phyloP scores from a whole-genome alignment of 1,140 invertebrate genomes.

The Drosophila malerkotliana region DNA sequence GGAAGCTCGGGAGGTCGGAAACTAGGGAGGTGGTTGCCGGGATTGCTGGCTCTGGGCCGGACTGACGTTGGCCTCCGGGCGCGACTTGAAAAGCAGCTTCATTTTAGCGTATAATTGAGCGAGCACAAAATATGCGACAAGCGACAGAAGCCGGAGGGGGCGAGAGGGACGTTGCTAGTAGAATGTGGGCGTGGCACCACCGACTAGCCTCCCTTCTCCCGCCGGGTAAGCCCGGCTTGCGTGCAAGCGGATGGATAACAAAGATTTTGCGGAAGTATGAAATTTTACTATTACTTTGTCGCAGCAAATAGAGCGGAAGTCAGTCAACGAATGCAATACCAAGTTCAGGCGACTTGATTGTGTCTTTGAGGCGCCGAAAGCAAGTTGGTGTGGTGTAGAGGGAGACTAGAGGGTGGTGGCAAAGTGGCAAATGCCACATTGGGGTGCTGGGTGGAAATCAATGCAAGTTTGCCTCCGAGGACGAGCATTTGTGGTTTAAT shows the following conservation, averaged over 20 bases:
- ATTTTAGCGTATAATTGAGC: constrained; percentile 81
- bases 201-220: neutral
- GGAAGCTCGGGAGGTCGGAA: too few relatives aligned
- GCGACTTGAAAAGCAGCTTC: constrained; percentile 73
- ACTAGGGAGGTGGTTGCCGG: neutral
- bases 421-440: neutral
- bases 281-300: constrained; percentile 80
- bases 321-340: constrained; percentile 71
- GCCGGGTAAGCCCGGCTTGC: neutral
- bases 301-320: constrained; percentile 79
- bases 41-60: constrained; percentile 24
- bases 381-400: neutral
- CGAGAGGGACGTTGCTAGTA: constrained; percentile 15
- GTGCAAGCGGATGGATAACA: constrained; percentile 40
- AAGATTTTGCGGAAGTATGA: constrained; percentile 77
- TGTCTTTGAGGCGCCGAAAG: constrained; percentile 47
- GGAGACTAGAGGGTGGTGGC: neutral
- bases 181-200: constrained; percentile 56
- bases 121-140: constrained; percentile 74
- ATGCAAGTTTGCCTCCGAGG: constrained; percentile 36
- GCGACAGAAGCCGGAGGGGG: constrained; percentile 61
- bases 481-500: constrained; percentile 28
- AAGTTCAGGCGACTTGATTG: constrained; percentile 68
- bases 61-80: constrained; percentile 55
- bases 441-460: constrained; percentile 36